Conservation (phyloP, 2,113 vertebrate genomes). For the Gymnocephalus cernua region DNA sequence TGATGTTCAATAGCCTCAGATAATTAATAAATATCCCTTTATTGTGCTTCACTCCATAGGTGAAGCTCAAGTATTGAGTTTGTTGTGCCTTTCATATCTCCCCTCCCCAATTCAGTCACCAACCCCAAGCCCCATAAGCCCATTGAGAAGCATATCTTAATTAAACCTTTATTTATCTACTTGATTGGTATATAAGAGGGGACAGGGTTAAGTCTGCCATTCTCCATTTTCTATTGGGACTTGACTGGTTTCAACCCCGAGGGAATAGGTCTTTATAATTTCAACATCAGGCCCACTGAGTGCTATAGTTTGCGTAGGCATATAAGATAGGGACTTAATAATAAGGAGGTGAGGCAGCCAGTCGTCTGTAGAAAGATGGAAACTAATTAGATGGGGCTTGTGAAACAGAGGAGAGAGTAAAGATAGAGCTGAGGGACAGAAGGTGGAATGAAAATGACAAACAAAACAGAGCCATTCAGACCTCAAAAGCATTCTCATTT, state of each 20-base stretch:
- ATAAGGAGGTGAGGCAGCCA: conserved; percentile 52
- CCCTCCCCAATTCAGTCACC: conserved; percentile 35
- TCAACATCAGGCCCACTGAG: conserved; percentile 55
- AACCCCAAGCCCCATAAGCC: conserved; percentile 52
- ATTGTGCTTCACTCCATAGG: conserved; percentile 70
- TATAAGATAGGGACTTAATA: conserved; percentile 55
- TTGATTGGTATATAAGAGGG: conserved; percentile 75
- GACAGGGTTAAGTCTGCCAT: conserved; percentile 64
- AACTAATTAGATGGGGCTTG: conserved; percentile 64
- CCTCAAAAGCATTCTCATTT: conserved; percentile 44
- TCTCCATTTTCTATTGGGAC: conserved; percentile 74
- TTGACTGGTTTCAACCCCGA: conserved; percentile 49
- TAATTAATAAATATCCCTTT: conserved; percentile 76
- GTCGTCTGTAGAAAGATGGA: conserved; percentile 45
- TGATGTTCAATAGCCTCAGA: conserved; percentile 63
- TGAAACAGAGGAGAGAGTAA: conserved; percentile 41
- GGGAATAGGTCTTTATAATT: conserved; percentile 71
- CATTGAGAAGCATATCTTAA: conserved; percentile 72
- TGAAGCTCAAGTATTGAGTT: conserved; percentile 61
- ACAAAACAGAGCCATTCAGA: conserved; percentile 56
- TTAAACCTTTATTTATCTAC: conserved; percentile 83
- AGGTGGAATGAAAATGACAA: conserved; percentile 48
- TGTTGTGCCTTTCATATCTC: conserved; percentile 49
- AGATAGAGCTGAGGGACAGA: conserved; percentile 33
- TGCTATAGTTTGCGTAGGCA: conserved; percentile 62